Evolutionary conservation across 2,113 vertebrate species (phyloP).

Genomic region (Anguilla rostrata): DNA sequence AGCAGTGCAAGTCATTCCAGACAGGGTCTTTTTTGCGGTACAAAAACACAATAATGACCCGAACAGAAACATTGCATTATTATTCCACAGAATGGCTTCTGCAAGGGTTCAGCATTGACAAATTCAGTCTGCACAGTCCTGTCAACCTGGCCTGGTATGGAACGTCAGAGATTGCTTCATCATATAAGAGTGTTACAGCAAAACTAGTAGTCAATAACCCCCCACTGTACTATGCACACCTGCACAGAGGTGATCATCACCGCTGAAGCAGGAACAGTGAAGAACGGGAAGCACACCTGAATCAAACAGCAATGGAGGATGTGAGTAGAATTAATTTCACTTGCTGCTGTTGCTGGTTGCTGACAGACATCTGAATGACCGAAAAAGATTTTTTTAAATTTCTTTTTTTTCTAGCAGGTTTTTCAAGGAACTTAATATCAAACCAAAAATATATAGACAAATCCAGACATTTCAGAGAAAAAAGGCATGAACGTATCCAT

Average conservation of each 20-base stretch:
- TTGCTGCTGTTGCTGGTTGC: no score
- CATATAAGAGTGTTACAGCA: not conserved
- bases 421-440: no score
- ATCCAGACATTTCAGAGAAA: no score
- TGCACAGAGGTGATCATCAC: constrained; percentile 71
- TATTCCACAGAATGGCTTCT: not conserved
- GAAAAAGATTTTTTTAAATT: not conserved
- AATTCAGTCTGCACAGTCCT: not conserved
- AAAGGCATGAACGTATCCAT: no score
- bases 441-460: no score
- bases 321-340: constrained; percentile 1
- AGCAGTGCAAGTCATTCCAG: not conserved
- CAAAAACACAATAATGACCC: not conserved
- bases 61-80: not conserved
- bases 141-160: not conserved
- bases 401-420: no score
- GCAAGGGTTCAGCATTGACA: not conserved
- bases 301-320: constrained; percentile 63
- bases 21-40: not conserved
- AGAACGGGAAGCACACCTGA: constrained; percentile 67
- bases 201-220: not conserved
- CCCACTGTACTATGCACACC: constrained; percentile 53
- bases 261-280: constrained; percentile 66
- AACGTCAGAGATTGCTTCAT: not conserved
- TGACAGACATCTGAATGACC: constrained; percentile 15